phyloP scores from a whole-genome alignment of 2,113 vertebrate species.

The Tapirus terrestris region DNA sequence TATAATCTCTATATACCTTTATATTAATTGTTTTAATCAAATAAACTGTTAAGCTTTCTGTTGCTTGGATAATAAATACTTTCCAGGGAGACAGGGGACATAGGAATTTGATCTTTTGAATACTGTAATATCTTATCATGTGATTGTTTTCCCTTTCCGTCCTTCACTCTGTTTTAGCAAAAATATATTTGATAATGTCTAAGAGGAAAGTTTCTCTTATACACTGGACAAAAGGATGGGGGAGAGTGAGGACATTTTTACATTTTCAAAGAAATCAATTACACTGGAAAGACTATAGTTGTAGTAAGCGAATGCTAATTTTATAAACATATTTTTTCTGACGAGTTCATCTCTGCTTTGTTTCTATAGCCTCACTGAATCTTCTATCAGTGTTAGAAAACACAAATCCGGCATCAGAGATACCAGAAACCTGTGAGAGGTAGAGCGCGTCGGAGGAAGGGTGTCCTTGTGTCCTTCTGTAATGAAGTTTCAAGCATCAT shows the following conservation, averaged over 20 bases:
- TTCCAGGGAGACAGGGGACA: not conserved
- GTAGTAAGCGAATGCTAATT: not conserved
- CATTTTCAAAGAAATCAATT: not conserved
- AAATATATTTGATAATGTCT: not conserved
- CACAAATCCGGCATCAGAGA: not conserved
- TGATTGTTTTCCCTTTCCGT: not conserved
- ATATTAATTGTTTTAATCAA: not conserved
- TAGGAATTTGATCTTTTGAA: not conserved
- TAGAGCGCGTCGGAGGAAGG: fast-evolving
- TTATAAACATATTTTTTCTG: not conserved
- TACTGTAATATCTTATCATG: not conserved
- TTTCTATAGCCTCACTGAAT: not conserved
- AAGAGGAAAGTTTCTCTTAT: not conserved
- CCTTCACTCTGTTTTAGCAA: not conserved
- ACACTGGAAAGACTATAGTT: not conserved
- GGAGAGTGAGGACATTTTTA: not conserved
- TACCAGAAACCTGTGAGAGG: fast-evolving
- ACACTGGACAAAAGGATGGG: not conserved
- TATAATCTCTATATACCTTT: not conserved
- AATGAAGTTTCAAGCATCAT: not conserved
- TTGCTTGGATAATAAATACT: not conserved
- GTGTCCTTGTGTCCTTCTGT: not conserved
- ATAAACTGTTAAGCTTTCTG: not conserved
- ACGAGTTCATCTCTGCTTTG: not conserved
- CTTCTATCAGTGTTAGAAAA: not conserved